phyloP scores from a whole-genome alignment of 2,113 vertebrate species.

The Mirounga angustirostris region DNA sequence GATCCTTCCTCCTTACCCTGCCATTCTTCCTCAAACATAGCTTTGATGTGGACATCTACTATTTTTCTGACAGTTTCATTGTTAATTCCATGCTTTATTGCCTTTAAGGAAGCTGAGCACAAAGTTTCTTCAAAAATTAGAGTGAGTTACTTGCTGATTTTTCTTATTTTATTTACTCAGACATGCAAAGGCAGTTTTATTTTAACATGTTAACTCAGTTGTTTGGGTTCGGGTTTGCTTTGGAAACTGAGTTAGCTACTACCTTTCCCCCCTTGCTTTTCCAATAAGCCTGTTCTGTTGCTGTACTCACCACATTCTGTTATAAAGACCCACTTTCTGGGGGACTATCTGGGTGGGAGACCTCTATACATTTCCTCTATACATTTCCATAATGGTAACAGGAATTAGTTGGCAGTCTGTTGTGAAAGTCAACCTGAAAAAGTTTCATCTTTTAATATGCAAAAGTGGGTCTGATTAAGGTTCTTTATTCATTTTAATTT shows the following conservation, averaged over 20 bases:
- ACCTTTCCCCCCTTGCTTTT: background rate
- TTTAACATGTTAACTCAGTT: background rate
- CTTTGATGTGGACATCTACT: background rate
- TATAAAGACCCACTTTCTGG: background rate
- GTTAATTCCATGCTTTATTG: background rate
- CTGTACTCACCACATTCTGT: background rate
- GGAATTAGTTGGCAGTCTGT: background rate
- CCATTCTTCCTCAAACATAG: background rate
- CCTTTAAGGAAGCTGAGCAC: background rate
- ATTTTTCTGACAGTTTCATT: background rate
- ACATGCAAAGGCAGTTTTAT: background rate
- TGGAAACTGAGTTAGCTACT: background rate
- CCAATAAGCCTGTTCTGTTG: background rate
- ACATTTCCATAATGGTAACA: background rate
- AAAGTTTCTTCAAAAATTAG: background rate
- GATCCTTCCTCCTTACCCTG: accelerated
- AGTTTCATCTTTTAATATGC: constrained; percentile 63
- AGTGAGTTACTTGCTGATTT: background rate
- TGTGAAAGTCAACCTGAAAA: constrained; percentile 73
- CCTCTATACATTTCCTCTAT: background rate
- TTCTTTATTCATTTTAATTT: constrained; percentile 82
- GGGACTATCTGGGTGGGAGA: background rate
- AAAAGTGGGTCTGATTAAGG: constrained; percentile 74
- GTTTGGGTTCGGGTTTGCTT: constrained; percentile 30
- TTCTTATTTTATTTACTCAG: background rate